A percentile compares a stretch with the other conserved stretches of the same genome.
phyloP scores from a whole-genome alignment of 2,113 vertebrate species.

The Dipodomys stephensi region DNA sequence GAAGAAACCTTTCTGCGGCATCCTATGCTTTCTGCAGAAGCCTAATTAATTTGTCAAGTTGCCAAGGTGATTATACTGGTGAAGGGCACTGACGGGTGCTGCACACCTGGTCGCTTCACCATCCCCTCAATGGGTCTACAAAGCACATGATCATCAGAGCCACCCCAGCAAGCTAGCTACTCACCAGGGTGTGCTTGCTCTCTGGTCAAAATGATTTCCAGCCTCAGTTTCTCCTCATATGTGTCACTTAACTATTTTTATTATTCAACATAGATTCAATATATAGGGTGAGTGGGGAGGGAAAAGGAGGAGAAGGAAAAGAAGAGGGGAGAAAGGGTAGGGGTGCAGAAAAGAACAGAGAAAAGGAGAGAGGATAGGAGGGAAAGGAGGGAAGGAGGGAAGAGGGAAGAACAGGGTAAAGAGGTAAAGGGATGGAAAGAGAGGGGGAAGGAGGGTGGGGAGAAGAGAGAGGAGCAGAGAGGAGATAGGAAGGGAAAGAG shows the following conservation, averaged over 20 bases:
- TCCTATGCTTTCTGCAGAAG: neutral
- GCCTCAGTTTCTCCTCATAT: neutral
- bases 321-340: too few relatives aligned
- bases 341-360: too few relatives aligned
- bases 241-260: neutral
- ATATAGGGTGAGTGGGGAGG: too few relatives aligned
- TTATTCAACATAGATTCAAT: too few relatives aligned
- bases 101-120: slow-evolving; percentile 22
- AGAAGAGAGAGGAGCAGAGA: too few relatives aligned
- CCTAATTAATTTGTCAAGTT: slow-evolving; percentile 13
- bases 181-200: neutral
- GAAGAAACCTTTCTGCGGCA: neutral
- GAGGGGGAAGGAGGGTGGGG: too few relatives aligned
- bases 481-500: too few relatives aligned
- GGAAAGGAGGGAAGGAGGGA: too few relatives aligned
- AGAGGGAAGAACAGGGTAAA: too few relatives aligned
- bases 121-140: neutral
- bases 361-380: too few relatives aligned
- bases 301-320: neutral
- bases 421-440: too few relatives aligned
- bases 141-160: neutral
- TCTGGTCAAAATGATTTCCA: slow-evolving; percentile 18
- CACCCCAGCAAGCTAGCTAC: neutral
- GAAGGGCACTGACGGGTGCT: neutral
- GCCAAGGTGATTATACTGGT: neutral